Evolutionary conservation across 2,113 vertebrate species (phyloP).

Genomic region (Oryzias woworae): DNA sequence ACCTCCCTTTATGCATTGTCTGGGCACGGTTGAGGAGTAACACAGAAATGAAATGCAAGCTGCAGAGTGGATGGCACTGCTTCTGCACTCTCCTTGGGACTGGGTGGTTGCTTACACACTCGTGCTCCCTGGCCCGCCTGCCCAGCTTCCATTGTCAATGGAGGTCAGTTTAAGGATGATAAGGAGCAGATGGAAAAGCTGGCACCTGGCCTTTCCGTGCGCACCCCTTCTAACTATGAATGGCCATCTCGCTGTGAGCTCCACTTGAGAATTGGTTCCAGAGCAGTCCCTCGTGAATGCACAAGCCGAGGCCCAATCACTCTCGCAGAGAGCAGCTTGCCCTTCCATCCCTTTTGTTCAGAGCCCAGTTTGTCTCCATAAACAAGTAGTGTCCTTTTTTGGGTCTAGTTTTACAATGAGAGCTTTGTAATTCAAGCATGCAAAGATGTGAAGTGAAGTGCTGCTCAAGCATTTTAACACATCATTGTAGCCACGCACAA

Average conservation of each 20-base stretch:
- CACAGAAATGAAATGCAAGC: constrained; percentile 57
- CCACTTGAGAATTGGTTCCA: constrained; percentile 69
- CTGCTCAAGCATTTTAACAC: constrained; percentile 20
- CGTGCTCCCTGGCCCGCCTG: constrained; percentile 57
- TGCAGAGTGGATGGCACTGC: constrained; percentile 53
- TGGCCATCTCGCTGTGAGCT: constrained; percentile 57
- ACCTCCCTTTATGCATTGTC: constrained; percentile 58
- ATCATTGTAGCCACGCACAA: constrained; percentile 9
- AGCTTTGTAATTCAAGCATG: constrained; percentile 10
- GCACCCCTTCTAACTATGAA: constrained; percentile 62
- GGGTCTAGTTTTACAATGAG: constrained; percentile 9
- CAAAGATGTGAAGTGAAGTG: constrained; percentile 4
- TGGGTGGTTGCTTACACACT: constrained; percentile 55
- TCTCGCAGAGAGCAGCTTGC: constrained; percentile 62
- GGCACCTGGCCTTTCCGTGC: constrained; percentile 66
- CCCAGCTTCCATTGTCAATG: constrained; percentile 67
- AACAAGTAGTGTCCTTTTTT: constrained; percentile 50
- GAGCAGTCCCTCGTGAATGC: constrained; percentile 68
- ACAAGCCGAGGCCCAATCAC: constrained; percentile 45
- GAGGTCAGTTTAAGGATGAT: constrained; percentile 76
- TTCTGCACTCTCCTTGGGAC: constrained; percentile 62
- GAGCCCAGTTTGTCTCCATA: constrained; percentile 58
- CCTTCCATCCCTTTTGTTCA: constrained; percentile 57
- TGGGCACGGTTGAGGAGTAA: constrained; percentile 52
- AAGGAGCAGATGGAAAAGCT: constrained; percentile 78